Conservation (phyloP, 2,113 vertebrate genomes). For the Corythornis cristatus region DNA sequence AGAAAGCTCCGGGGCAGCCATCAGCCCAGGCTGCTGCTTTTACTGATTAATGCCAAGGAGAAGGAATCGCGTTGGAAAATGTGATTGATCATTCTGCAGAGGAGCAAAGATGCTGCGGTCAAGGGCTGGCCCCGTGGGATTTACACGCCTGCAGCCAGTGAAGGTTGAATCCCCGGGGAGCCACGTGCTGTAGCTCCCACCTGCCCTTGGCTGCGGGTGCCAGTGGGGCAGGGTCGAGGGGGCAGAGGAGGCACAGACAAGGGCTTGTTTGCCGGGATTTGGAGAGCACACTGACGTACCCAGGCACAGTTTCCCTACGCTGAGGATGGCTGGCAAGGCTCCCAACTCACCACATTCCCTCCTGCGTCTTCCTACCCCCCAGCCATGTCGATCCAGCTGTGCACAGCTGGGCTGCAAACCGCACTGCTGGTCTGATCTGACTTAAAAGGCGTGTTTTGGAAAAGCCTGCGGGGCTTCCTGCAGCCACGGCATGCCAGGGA, state of each 20-base stretch:
- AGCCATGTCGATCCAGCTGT: background rate
- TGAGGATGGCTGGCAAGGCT: background rate
- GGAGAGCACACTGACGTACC: background rate
- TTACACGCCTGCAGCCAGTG: background rate
- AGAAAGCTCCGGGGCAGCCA: background rate
- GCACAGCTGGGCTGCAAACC: conserved; percentile 32
- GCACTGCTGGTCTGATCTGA: background rate
- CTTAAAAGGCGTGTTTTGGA: background rate
- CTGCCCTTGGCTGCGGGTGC: background rate
- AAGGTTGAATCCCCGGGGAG: background rate
- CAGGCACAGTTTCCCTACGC: background rate
- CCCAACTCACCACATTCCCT: background rate
- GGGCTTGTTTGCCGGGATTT: background rate
- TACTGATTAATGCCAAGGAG: background rate
- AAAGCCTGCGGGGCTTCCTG: background rate
- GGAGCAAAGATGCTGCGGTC: background rate
- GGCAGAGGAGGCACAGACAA: background rate
- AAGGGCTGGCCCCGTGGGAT: background rate
- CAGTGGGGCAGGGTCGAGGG: background rate
- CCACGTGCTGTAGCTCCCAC: background rate
- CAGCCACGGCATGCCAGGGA: background rate
- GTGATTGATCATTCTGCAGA: conserved; percentile 28
- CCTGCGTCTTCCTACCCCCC: background rate
- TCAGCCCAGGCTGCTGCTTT: background rate
- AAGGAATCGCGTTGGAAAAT: background rate